phyloP scores from a whole-genome alignment of 2,113 vertebrate species.

The Jacana jacana region DNA sequence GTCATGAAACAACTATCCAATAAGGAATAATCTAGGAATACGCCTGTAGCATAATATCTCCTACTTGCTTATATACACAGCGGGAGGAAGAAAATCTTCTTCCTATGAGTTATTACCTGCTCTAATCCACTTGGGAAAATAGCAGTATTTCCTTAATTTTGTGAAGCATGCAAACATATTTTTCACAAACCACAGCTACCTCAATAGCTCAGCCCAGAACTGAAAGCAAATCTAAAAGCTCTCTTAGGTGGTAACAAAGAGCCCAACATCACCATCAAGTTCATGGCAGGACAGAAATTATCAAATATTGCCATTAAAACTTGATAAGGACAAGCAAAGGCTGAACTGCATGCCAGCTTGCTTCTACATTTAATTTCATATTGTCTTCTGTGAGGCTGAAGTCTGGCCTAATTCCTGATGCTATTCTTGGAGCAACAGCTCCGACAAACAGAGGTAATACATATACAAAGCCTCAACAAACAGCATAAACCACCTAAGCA shows the following conservation, averaged over 20 bases:
- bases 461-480: neutral
- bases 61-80: slow-evolving; percentile 38
- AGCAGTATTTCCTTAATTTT: slow-evolving; percentile 47
- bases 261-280: neutral
- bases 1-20: slow-evolving; percentile 48
- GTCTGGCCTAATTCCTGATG: neutral
- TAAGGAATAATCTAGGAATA: slow-evolving; percentile 47
- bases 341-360: neutral
- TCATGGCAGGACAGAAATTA: neutral
- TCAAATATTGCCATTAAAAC: neutral
- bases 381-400: neutral
- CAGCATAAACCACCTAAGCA: neutral
- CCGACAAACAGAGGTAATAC: neutral
- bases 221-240: slow-evolving; percentile 25
- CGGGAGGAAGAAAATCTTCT: slow-evolving; percentile 2
- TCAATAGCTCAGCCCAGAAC: neutral
- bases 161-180: slow-evolving; percentile 14
- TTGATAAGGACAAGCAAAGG: neutral
- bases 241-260: neutral
- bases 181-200: slow-evolving; percentile 4
- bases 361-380: neutral
- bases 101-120: slow-evolving; percentile 34
- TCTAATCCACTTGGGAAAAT: slow-evolving; percentile 52
- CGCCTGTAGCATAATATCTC: slow-evolving; percentile 55
- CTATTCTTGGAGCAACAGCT: neutral